A percentile compares a stretch with the other conserved stretches of the same genome.
Evolutionary conservation across 2,797 vertebrate species (phyloP).

Genomic region (Eleutherodactylus coqui): DNA sequence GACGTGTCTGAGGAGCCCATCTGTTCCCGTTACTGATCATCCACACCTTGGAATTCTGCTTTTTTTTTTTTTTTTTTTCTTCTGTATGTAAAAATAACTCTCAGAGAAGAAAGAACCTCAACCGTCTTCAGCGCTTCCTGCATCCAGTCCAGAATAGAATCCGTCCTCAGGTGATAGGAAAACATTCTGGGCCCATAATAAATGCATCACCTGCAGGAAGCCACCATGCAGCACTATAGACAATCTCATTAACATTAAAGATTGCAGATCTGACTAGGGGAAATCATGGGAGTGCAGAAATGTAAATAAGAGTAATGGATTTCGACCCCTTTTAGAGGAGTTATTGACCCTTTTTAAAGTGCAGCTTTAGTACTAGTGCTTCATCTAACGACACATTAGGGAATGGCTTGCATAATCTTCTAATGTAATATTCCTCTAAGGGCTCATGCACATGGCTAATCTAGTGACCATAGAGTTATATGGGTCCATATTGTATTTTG

Average conservation of each 20-base stretch:
- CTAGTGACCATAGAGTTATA: not conserved
- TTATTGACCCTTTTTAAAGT: not conserved
- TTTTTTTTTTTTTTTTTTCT: no score
- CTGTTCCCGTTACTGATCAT: not conserved
- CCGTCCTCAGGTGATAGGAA: slow-evolving; percentile 29
- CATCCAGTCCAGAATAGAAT: slow-evolving; percentile 20
- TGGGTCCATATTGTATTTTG: not conserved
- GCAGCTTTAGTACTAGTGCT: not conserved
- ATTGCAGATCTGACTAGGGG: not conserved
- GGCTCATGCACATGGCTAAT: not conserved
- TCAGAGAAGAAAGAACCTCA: not conserved
- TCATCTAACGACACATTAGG: not conserved
- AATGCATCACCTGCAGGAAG: not conserved
- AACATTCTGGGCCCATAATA: not conserved
- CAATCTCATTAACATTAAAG: not conserved
- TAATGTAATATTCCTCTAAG: not conserved
- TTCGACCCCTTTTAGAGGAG: not conserved
- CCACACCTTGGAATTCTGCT: not conserved
- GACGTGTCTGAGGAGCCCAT: not conserved
- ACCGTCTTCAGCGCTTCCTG: slow-evolving; percentile 22
- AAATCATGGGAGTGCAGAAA: not conserved
- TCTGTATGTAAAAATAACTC: not conserved
- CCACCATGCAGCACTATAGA: not conserved
- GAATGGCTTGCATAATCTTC: not conserved
- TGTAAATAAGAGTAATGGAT: not conserved